Evolutionary conservation across 2,113 vertebrate genomes (phyloP), one percentile per base, ranked within the genome.

Genomic region (Lepus timidus): DNA sequence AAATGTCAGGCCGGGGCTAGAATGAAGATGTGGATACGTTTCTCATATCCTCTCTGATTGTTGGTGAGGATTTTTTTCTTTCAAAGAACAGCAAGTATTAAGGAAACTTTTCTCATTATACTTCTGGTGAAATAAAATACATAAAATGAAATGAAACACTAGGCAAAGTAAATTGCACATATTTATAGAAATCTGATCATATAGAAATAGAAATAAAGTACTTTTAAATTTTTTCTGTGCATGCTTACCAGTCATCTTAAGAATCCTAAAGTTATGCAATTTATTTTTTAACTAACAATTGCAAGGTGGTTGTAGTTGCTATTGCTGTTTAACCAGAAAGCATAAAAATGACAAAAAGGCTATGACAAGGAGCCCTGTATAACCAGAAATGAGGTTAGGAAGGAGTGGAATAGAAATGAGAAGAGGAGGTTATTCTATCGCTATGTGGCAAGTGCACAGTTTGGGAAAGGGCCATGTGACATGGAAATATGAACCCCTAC

Each of bases 151-250:
- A 70, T 78, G 12, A 89, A 86, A 80, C 65, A 23, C 12, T 65
- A 61, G 25, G 23, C 17, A 90, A 73, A 88, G 1, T 74, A 78
- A 78, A 19, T 67, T 84, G 11, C 10, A 31, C 4, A 6, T 85
- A 76, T 70, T 31, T 87, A 4, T 55, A 95, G 71, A 83, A 88
- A 84, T 84, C 23, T 11, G 9, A 85, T 83, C 16, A 80, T n/a
- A 70, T 27, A 85, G 49, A 89, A 91, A n/a, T 70, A 76, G 25
- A 92, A 92, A 65, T 88, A 44, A 83, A 82, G 20, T 82, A n/a
- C 1, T 36, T 79, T 39, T 36, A 36, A n/a, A 20, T 44, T 49
- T 75, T 74, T 82, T 74, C n/a, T 81, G 11, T 73, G n/a, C 58
- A 27, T 76, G 6, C 76, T 68, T 90, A 85, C 64, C 20, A 80